Percentiles rank a stretch among this genome's conserved stretches.
Conservation (phyloP, 2,113 vertebrate genomes). For the Salvator merianae region DNA sequence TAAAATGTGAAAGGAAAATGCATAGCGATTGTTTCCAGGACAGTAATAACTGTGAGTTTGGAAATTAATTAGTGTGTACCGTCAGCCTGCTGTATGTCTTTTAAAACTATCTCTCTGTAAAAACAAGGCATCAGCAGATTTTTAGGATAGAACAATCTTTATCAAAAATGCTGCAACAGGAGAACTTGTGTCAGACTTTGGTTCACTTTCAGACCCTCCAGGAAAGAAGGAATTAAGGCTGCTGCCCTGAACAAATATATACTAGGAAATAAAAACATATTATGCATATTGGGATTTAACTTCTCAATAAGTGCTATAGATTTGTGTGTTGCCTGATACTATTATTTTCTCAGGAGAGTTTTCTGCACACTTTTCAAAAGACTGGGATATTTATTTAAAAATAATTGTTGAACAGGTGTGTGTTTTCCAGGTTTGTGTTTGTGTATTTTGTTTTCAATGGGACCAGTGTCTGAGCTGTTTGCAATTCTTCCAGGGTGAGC, state of each 20-base stretch:
- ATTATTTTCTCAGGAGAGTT: neutral
- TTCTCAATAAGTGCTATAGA: neutral
- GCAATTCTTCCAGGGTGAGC: constrained; percentile 82
- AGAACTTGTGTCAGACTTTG: neutral
- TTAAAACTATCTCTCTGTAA: no score
- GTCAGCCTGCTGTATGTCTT: neutral
- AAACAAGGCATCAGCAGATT: no score
- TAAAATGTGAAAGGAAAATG: neutral
- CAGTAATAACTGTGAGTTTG: neutral
- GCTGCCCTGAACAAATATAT: neutral
- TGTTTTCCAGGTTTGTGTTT: neutral
- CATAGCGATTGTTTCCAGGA: neutral
- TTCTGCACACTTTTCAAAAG: neutral
- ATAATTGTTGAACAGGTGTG: neutral
- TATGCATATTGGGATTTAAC: neutral
- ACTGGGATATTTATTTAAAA: neutral
- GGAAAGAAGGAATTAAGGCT: neutral
- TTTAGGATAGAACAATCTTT: neutral
- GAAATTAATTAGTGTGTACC: neutral
- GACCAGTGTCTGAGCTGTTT: neutral
- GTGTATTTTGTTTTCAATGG: neutral
- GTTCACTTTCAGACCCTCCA: neutral
- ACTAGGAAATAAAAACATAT: neutral
- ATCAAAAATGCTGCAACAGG: neutral
- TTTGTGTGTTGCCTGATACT: neutral